Evolutionary conservation across 2,888 invertebrate species (phyloP).

Genomic region (Drosophila meridionalis): DNA sequence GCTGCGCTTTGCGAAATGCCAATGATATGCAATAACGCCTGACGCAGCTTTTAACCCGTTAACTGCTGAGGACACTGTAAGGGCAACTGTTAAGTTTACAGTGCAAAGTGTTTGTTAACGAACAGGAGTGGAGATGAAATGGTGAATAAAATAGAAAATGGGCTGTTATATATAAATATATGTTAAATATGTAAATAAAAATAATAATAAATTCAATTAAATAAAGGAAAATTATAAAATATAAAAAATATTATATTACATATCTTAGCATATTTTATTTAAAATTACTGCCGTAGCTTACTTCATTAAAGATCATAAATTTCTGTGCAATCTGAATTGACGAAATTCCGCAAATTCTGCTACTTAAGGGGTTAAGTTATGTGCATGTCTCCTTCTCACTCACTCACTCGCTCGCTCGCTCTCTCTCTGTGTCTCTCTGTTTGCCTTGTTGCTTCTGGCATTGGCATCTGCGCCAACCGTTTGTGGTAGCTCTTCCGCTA

Average conservation of each 20-base stretch:
- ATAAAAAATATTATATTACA: neutral
- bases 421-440: constrained; percentile 2
- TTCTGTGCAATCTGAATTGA: constrained; percentile 4
- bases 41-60: constrained; percentile 65
- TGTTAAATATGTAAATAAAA: neutral
- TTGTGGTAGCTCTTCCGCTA: constrained; percentile 22
- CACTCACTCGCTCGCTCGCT: neutral
- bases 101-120: neutral
- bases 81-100: constrained; percentile 12
- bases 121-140: neutral
- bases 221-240: neutral
- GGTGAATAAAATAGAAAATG: neutral
- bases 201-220: neutral
- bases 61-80: neutral
- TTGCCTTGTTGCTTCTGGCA: constrained; percentile 29
- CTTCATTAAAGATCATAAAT: constrained; percentile 23
- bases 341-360: constrained; percentile 23
- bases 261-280: neutral
- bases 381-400: neutral
- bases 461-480: constrained; percentile 32
- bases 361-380: constrained; percentile 46
- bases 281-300: neutral
- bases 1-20: constrained; percentile 71
- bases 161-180: neutral
- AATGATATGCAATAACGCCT: constrained; percentile 65